These are phyloP conservation scores for Mellivora capensis DNA, from an alignment of 2,113 vertebrate species.

Conservation along the genomic window DNA sequence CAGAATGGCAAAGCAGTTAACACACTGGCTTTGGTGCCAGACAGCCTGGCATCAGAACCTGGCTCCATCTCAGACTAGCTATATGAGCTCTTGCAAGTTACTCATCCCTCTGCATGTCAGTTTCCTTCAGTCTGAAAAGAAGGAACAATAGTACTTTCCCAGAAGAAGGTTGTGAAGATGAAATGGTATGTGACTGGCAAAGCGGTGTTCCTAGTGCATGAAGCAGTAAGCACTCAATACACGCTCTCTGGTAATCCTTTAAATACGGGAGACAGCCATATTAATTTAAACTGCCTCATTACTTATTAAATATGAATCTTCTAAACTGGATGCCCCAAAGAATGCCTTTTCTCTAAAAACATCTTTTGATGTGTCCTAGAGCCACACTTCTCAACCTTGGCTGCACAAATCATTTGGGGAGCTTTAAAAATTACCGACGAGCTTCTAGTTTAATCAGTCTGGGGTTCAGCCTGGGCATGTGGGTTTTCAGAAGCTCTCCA, in stretches of 20 bases:
- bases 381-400: neutral
- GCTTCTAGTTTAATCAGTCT: neutral
- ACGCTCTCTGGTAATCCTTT: neutral
- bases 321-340: neutral
- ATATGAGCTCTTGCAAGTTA: neutral
- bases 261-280: neutral
- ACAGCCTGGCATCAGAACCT: slow-evolving; percentile 16
- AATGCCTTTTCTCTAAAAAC: neutral
- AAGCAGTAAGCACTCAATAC: neutral
- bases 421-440: neutral
- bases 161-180: neutral
- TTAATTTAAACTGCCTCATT: neutral
- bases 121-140: neutral
- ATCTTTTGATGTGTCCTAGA: neutral
- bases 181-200: neutral
- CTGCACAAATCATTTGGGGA: neutral
- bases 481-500: neutral
- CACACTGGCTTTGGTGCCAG: slow-evolving; percentile 25
- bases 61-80: neutral
- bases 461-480: neutral
- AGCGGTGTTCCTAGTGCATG: neutral
- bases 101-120: neutral
- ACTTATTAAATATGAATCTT: slow-evolving; percentile 10
- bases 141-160: neutral
- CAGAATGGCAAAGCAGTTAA: neutral